Evolutionary conservation across 1,140 invertebrate species (phyloP).

Genomic region (Platorchestia sp.): DNA sequence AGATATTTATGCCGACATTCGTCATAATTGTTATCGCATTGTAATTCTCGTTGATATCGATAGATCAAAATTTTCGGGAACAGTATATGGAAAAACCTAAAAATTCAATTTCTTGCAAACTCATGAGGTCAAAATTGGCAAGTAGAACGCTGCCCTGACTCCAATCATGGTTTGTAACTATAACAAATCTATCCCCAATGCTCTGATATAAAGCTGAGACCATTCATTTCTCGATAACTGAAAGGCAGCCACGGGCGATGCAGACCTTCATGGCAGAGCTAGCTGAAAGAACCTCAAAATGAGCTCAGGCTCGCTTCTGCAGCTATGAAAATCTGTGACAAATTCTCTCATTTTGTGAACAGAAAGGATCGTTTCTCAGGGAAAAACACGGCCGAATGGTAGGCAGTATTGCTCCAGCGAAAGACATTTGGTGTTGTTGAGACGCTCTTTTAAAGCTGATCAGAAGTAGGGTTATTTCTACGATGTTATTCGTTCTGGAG

Average conservation of each 20-base stretch:
- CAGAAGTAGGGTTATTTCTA: neutral
- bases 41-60: neutral
- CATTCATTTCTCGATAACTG: neutral
- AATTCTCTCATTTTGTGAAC: constrained; percentile 27
- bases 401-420: neutral
- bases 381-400: neutral
- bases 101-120: neutral
- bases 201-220: neutral
- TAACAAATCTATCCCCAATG: neutral
- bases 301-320: neutral
- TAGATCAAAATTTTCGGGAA: neutral
- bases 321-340: constrained; percentile 37
- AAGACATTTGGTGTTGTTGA: neutral
- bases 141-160: neutral
- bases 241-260: neutral
- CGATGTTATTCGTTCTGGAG: neutral
- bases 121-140: neutral
- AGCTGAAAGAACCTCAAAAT: constrained; percentile 1
- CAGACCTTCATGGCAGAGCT: neutral
- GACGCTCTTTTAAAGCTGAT: neutral
- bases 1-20: too few relatives aligned
- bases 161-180: neutral
- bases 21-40: too few relatives aligned
- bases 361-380: constrained; percentile 4
- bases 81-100: neutral